Conservation (phyloP, 1,140 invertebrate species). For the Galleria mellonella region DNA sequence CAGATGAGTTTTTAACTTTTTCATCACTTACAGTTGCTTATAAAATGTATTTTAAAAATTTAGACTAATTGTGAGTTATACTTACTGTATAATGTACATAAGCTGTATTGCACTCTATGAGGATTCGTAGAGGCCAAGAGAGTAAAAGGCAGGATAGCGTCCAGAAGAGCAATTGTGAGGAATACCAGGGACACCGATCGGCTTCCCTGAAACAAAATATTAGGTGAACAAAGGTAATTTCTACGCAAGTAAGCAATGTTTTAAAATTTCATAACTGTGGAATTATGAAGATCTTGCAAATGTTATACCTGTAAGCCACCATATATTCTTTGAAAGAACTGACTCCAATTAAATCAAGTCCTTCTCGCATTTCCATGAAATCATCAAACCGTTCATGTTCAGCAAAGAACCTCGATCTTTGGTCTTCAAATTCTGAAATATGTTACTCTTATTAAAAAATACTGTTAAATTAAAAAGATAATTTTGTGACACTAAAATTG, state of each 20-base stretch:
- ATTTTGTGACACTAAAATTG: too few relatives aligned
- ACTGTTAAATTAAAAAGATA: too few relatives aligned
- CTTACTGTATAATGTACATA: constrained; percentile 85
- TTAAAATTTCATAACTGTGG: too few relatives aligned
- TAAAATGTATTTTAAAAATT: too few relatives aligned
- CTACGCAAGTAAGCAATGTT: too few relatives aligned
- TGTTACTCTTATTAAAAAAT: background rate
- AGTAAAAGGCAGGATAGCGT: constrained; percentile 83
- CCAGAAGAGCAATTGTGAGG: constrained; percentile 83
- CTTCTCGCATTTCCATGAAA: constrained; percentile 93
- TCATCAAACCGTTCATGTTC: constrained; percentile 88
- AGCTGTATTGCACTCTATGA: constrained; percentile 90
- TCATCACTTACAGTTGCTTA: too few relatives aligned
- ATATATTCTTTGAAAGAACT: constrained; percentile 80
- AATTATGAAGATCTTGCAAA: too few relatives aligned
- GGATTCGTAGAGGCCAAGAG: constrained; percentile 88
- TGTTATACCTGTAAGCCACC: constrained; percentile 76
- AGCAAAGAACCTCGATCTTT: constrained; percentile 87
- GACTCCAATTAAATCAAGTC: constrained; percentile 82
- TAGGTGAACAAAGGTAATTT: too few relatives aligned
- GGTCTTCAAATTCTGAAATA: constrained; percentile 86
- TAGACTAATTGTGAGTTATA: background rate
- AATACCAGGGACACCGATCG: constrained; percentile 77
- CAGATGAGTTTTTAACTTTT: too few relatives aligned
- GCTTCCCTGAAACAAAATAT: constrained; percentile 75